phyloP scores from a whole-genome alignment of 2,113 vertebrate genomes.

The Forbesichthys papilliferus region DNA sequence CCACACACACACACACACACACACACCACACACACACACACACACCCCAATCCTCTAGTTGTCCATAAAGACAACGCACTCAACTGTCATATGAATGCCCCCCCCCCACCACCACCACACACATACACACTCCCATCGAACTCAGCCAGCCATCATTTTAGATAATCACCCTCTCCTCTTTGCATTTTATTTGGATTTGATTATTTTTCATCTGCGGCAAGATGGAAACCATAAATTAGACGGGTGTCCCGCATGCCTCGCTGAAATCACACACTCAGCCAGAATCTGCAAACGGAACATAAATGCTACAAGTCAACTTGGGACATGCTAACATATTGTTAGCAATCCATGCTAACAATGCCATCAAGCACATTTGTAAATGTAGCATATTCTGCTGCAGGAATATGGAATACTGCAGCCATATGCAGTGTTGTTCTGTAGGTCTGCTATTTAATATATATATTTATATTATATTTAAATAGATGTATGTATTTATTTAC shows the following conservation, averaged over 20 bases:
- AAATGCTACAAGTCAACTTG: conserved; percentile 29
- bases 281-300: conserved; percentile 58
- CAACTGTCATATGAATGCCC: conserved; percentile 74
- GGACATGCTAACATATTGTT: conserved; percentile 11
- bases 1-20: too few species aligned
- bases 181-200: conserved; percentile 77
- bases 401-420: too few species aligned
- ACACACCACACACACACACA: too few species aligned
- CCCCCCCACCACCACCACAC: conserved; percentile 12
- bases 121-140: conserved; percentile 20
- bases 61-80: conserved; percentile 74
- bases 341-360: neutral
- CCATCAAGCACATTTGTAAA: too few species aligned
- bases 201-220: conserved; percentile 69
- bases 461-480: too few species aligned
- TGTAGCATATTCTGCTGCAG: too few species aligned
- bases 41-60: conserved; percentile 47
- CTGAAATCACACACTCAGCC: conserved; percentile 55
- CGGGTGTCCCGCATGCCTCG: conserved; percentile 56
- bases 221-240: conserved; percentile 74
- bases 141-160: conserved; percentile 70
- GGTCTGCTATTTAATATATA: too few species aligned
- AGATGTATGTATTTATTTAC: too few species aligned
- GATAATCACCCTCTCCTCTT: conserved; percentile 73
- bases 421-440: too few species aligned